A percentile compares a stretch with the other conserved stretches of the same genome.
Evolutionary conservation across 2,113 vertebrate genomes (phyloP).

Genomic region (Pelobates fuscus): DNA sequence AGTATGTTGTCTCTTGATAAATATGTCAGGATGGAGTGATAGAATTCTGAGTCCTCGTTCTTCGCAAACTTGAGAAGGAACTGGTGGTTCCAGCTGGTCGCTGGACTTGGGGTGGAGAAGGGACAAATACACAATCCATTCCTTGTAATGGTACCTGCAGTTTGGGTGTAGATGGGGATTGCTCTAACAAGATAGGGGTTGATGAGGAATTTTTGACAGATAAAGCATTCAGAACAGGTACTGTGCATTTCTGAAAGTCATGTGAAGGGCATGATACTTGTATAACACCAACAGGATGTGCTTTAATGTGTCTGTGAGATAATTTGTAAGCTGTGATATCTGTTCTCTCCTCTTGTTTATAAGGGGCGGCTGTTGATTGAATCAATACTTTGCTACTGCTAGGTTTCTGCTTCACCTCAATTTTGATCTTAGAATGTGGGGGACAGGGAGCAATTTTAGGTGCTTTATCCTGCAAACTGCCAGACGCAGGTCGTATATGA

Average conservation of each 20-base stretch:
- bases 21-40: constrained; percentile 11
- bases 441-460: neutral
- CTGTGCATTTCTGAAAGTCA: neutral
- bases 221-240: neutral
- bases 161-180: neutral
- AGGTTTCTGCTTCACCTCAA: neutral
- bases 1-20: no score
- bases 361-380: neutral
- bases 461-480: neutral
- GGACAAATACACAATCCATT: neutral
- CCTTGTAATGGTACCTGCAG: neutral
- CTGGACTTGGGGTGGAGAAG: constrained; percentile 10
- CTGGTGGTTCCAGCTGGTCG: neutral
- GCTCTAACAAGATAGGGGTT: neutral
- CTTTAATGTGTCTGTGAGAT: neutral
- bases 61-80: neutral
- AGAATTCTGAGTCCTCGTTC: neutral
- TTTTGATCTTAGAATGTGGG: neutral
- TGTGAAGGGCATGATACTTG: neutral
- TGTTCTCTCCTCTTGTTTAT: neutral
- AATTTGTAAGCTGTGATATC: neutral
- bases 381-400: neutral
- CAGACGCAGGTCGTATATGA: constrained; percentile 40
- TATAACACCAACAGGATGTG: neutral
- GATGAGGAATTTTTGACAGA: neutral